Evolutionary conservation across 2,888 invertebrate species (phyloP), one percentile per base, ranked within the genome.

Genomic region (Axea sp.): DNA sequence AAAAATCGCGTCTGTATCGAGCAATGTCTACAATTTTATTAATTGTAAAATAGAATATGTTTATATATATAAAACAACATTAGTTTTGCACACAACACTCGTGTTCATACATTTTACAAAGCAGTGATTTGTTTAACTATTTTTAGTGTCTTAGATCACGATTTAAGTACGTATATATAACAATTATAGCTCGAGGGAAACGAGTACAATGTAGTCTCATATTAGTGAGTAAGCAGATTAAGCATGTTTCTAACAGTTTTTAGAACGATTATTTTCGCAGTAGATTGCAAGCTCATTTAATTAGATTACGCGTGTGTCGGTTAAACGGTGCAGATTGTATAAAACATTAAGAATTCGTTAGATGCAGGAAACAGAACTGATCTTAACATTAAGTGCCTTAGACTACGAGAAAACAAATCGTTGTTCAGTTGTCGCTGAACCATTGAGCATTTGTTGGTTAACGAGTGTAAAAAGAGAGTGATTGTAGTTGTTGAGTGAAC

Each of bases 11-110:
- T n/a, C n/a, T n/a, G n/a, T n/a, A n/a, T n/a, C n/a, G n/a, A n/a
- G n/a, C n/a, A n/a, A n/a, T n/a, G n/a, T 19, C 14, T 43, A 15
- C 6, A 14, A 26, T 43, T 43, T 43, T 43, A 1, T 26, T 9
- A 30, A 30, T 17, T 30, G 8, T 8, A 30, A 45, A 35, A 15
- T 26, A 41, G 1, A 26, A 26, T 7, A 26, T 7, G 4, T 24
- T 14, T 35, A 28, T 53, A 53, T 53, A 11, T 39, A 53, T 53
- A 33, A 39, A 53, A 14, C 39, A 53, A 53, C 53, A 39, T 49
- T 19, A 7, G 17, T 43, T 49, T 35, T 14, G 51, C 37, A 37
- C 24, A 26, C 15, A 39, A 53, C 24, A 39, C 2, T 39, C 35
- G 14, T 14, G 9, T 19, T 28, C 17, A 17, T 53, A 51, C 5